Evolutionary conservation across 2,797 vertebrate species (phyloP), one percentile per base, ranked within the genome.

Genomic region (Calcarius lapponicus): DNA sequence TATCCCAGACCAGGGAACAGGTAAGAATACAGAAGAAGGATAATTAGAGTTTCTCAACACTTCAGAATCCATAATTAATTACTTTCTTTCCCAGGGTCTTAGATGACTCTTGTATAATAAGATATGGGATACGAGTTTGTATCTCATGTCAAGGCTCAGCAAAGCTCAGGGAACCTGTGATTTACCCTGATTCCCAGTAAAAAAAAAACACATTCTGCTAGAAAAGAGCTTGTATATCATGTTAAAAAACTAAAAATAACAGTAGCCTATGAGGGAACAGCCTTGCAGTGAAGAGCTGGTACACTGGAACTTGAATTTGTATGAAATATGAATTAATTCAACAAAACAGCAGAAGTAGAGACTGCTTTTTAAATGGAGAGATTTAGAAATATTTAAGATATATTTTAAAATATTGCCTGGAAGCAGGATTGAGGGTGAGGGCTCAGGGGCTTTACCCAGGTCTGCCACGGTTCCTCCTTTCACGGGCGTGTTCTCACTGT

Each of bases 381-480:
- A 13, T 11, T 36, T 13, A 20, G 38, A 40, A 56, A 11, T 4
- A 15, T 5, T 47, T 40, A 1, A 32, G 13, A 17, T 20, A 0
- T 2, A 1, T 11, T 32, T 28, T 1, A 5, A 74, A 45, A 6
- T 3, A 15, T 12, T 25, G 13, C 6, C 36, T 28, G 69, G 42
- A 28, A n/a, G 67, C 40, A 72, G 47, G 38, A 5, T 0, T 0
- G 71, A 11, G 54, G 18, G 45, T 4, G 38, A 32, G 53, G 10
- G 47, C 19, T 10, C n/a, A 36, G 67, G 64, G 38, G 54, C 24
- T 96, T 97, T 97, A 99, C 99, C 99, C 74, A 99, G 94, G 96
- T 99, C 99, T 7, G 98, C 98, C 48, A 99, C 98, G 7, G 98
- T 98, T 73, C 99, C 99, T 89, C 99, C 99, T 96, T 99, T 99